Base-by-base conservation (phyloP, 2,888 invertebrate species). In the Netelia melanura region DNA sequence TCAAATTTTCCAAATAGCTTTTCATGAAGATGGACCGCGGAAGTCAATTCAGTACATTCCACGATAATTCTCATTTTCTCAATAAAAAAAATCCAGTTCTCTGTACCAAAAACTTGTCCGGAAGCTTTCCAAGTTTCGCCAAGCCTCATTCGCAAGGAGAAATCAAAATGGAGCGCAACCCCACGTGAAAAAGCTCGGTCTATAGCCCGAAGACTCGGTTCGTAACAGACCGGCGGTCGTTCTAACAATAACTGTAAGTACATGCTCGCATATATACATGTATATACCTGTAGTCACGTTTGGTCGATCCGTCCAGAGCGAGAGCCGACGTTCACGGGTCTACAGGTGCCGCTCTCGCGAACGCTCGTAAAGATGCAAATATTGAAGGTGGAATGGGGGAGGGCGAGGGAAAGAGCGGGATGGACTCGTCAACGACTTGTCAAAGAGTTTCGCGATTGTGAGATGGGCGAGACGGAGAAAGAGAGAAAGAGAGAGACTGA, bases 331-430 rank as follows among this genome's bases (percentile, higher is more conserved):
- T 81, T 58, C 74, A 80, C 71, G 77, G 43, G 72, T 64, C 65
- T 68, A 78, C 85, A 86, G 87, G 86, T 87, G 87, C 81, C 85
- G 83, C 68, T 74, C 74, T 74, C 74, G 75, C 71, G 67, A 72
- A 61, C 65, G 89, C 91, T 92, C 92, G 92, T 92, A 92, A 92
- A 92, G 89, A 92, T 92, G 92, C 92, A 92, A 92, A 92, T 92
- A 90, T 87, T 84, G 76, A 76, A 72, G 67, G 25, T 54, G 54
- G 54, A 6, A 38, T 11, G 54, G 54, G 70, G 61, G 70, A 21
- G 10, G 58, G 30, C 8, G 38, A 21, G 44, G 43, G 68, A 67
- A 80, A 70, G 76, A 83, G 67, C 83, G 86, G 86, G 91, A 91
- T 91, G 91, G 90, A 92, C 92, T 91, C 91, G 90, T 92, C 92